Base-by-base conservation (phyloP, 2,797 vertebrate species). In the Sebastes reedi region DNA sequence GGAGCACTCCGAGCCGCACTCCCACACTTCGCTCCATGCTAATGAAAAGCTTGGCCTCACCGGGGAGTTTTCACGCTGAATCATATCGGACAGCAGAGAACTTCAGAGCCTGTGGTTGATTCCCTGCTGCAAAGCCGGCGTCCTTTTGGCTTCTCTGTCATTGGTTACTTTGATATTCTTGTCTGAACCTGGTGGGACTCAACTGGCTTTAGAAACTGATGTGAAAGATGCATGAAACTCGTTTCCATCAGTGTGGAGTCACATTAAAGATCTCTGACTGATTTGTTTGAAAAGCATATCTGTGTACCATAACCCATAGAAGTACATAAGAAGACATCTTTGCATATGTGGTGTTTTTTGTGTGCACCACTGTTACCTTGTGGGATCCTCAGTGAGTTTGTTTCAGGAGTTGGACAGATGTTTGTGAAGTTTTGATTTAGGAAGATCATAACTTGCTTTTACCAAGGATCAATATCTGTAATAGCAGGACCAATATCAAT, bases 41-140 rank as follows among this genome's bases (percentile, higher is more conserved):
- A 89, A 95, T 95, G 91, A 94, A 92, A 92, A 91, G 89, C 80
- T 90, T 14, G 88, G 89, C 86, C 85, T 91, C 89, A 20, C 69
- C 29, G 4, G 87, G 89, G 82, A 84, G 20, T 72, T 75, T 85
- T 88, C 77, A 80, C 64, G 22, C 79, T 1, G 75, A 79, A 71
- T 84, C 81, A 16, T 20, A 16, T 27, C 64, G 65, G 81, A 87
- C 58, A 39, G 70, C 80, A 14, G 67, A 65, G 52, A 65, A 60
- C 59, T 71, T 55, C 18, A 0, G 20, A 62, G 72, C 67, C 42
- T 77, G 42, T 4, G 58, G 67, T 32, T 8, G 18, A 32, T 27
- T 27, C 56, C 52, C 62, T 8, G 61, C 59, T 64, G 64, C 46
- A 14, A 8, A 54, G 10, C 10, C 61, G 16, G 3, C 11, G 14